A percentile compares a stretch with the other conserved stretches of the same genome.
Evolutionary conservation across 2,797 vertebrate species (phyloP).

Genomic region (Hydrophis major): DNA sequence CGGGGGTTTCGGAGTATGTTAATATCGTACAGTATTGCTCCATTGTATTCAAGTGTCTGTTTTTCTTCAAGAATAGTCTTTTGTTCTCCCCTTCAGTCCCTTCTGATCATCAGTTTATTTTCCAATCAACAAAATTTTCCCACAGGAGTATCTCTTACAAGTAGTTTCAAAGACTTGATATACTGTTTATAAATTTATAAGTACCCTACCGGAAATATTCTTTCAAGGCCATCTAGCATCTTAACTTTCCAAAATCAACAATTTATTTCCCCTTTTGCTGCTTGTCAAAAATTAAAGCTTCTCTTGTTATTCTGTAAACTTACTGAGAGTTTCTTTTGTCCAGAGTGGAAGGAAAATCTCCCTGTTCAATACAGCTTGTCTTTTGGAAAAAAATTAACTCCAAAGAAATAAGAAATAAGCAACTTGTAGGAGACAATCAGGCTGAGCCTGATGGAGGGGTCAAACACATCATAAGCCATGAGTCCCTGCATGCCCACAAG

Average conservation of each 20-base stretch:
- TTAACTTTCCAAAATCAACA: neutral
- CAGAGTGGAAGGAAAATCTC: neutral
- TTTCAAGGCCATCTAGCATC: neutral
- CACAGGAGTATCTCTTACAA: neutral
- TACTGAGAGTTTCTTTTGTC: neutral
- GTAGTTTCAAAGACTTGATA: neutral
- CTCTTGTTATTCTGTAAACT: neutral
- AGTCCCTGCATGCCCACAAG: neutral
- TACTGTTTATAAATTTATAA: neutral
- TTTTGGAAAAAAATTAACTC: neutral
- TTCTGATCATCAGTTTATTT: neutral
- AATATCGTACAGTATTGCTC: neutral
- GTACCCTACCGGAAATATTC: neutral
- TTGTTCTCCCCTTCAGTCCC: neutral
- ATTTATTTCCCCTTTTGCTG: neutral
- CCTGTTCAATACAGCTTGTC: neutral
- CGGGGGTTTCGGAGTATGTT: too few species aligned
- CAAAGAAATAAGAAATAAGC: neutral
- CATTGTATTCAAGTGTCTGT: neutral
- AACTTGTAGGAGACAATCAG: neutral
- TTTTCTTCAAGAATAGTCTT: neutral
- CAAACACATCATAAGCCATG: neutral
- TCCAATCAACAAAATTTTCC: neutral
- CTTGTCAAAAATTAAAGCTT: neutral
- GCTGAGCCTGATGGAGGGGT: neutral